Evolutionary conservation across 2,888 invertebrate genomes (phyloP), one percentile per base, ranked within the genome.

Genomic region (Cheilosia vernalis): DNA sequence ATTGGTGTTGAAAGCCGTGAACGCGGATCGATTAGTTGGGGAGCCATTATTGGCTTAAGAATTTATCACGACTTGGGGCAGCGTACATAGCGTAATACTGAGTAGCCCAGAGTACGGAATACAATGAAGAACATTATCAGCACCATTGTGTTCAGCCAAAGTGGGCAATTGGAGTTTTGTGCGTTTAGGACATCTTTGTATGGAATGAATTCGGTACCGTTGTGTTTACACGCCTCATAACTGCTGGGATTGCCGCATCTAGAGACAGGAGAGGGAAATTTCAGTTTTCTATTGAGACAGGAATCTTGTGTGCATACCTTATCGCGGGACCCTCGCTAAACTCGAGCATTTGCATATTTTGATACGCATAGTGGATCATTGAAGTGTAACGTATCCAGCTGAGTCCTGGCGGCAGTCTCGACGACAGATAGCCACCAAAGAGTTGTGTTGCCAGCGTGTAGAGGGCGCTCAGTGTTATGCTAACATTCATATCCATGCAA

Each of bases 301-400:
- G 2, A 44, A 7, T 47, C 1, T 3, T 19, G 17, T 19, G 47
- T 19, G 19, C 47, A 94, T 93, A 96, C 95, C 92, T 91, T 87
- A 96, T 94, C 55, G 94, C 94, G 87, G 94, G 93, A 88, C 95
- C 95, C 90, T 95, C 94, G 82, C 94, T 93, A 89, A 96, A 96
- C 90, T 96, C 96, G 53, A 96, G 93, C 87, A 95, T 95, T 91
- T 96, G 95, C 95, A 96, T 95, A 90, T 96, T 96, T 90, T 96
- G 95, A 92, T 95, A 96, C 77, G 96, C 96, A 91, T 96, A 96
- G 91, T 96, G 95, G 66, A 96, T 94, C 95, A 96, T 95, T 63
- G 96, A 96, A 76, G 95, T 93, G 89, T 96, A 96, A 87, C 95
- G 94, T 91, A 95, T 94, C 96, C 96, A 96, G 89, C 94, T 94